Evolutionary conservation across 1,140 invertebrate species (phyloP).

Genomic region (Euura lappo): DNA sequence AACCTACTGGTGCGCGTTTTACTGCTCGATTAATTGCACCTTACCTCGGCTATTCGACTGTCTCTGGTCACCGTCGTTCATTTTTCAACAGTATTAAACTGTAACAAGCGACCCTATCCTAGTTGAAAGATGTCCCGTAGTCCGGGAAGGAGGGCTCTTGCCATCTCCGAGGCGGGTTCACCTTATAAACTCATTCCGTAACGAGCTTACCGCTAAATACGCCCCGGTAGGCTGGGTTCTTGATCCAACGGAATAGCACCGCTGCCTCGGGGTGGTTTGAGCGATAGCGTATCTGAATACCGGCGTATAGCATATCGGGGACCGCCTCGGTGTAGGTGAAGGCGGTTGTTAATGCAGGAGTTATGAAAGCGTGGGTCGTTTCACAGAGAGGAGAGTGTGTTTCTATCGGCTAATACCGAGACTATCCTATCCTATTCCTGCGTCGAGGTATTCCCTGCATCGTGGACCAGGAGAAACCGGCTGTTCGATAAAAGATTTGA

Average conservation of each 20-base stretch:
- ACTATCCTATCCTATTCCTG: background rate
- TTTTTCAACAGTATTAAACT: too few relatives aligned
- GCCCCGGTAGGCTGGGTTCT: background rate
- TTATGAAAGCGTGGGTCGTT: conserved; percentile 4
- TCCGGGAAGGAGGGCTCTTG: too few relatives aligned
- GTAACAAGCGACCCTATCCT: too few relatives aligned
- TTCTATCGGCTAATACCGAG: background rate
- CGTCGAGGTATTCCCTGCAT: background rate
- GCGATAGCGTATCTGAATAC: conserved; percentile 4
- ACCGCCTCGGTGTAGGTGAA: conserved; percentile 2
- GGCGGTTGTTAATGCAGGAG: conserved; percentile 6
- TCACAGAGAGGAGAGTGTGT: background rate
- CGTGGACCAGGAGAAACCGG: too few relatives aligned
- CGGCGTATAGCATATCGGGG: background rate
- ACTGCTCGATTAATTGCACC: too few relatives aligned
- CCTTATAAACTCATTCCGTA: conserved; percentile 7
- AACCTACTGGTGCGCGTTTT: too few relatives aligned
- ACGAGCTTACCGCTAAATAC: conserved; percentile 6
- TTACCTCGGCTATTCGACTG: too few relatives aligned
- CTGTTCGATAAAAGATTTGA: background rate
- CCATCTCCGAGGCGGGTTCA: too few relatives aligned
- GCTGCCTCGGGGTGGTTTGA: background rate
- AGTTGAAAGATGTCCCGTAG: too few relatives aligned
- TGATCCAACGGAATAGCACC: background rate
- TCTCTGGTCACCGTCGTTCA: too few relatives aligned